Evolutionary conservation across 2,888 invertebrate species (phyloP).

Genomic region (Cepaea hortensis): DNA sequence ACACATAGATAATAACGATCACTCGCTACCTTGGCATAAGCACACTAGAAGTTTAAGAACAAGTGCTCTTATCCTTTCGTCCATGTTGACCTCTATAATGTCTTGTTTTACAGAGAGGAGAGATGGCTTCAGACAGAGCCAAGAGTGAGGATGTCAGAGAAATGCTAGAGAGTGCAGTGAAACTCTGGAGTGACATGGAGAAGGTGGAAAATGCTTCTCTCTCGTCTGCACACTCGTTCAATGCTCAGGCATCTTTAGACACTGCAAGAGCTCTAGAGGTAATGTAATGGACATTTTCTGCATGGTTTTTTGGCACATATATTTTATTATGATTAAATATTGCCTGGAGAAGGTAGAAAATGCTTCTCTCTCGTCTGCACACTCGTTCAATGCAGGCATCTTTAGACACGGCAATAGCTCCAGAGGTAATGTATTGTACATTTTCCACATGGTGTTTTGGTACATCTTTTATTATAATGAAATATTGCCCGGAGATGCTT

Average conservation of each 20-base stretch:
- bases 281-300: neutral
- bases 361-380: slow-evolving; percentile 46
- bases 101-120: slow-evolving; percentile 61
- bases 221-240: slow-evolving; percentile 50
- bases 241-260: slow-evolving; percentile 49
- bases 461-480: neutral
- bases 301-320: neutral
- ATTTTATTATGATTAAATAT: neutral
- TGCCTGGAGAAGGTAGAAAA: slow-evolving; percentile 42
- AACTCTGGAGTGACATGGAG: slow-evolving; percentile 57
- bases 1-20: no score
- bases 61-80: no score
- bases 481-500: no score
- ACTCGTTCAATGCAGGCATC: slow-evolving; percentile 51
- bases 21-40: no score
- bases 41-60: no score
- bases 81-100: no score
- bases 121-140: slow-evolving; percentile 65
- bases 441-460: neutral
- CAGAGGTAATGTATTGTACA: slow-evolving; percentile 35
- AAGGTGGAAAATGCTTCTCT: slow-evolving; percentile 37
- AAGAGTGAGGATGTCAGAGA: slow-evolving; percentile 60
- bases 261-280: slow-evolving; percentile 51
- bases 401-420: slow-evolving; percentile 48
- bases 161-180: slow-evolving; percentile 61